These are phyloP conservation scores for Chymomyza caudatula DNA, from an alignment of 2,888 invertebrate species.

Conservation along the genomic window DNA sequence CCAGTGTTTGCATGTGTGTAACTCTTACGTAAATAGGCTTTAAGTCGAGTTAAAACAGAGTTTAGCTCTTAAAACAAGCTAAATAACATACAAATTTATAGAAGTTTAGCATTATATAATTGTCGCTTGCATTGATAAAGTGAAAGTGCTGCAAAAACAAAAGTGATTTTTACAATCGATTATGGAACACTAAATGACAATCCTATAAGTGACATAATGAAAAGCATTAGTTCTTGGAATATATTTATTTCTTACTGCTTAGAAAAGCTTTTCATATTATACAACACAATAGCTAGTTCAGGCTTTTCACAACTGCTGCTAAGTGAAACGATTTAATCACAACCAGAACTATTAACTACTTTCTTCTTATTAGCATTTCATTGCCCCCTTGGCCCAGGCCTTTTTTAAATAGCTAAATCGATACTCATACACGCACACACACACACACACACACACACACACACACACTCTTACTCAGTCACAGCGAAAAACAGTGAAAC, in stretches of 20 bases:
- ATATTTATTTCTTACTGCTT: neutral
- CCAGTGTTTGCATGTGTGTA: constrained; percentile 19
- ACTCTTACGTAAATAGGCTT: constrained; percentile 58
- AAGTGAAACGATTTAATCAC: neutral
- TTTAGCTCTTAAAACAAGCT: too few species aligned
- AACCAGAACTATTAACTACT: constrained; percentile 13
- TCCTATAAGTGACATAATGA: neutral
- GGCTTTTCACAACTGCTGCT: neutral
- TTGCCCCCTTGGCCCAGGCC: neutral
- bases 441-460: constrained; percentile 7
- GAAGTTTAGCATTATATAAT: constrained; percentile 48
- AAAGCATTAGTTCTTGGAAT: neutral
- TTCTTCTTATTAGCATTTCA: constrained; percentile 3
- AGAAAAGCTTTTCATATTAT: neutral
- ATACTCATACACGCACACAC: constrained; percentile 32
- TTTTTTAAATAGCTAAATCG: constrained; percentile 61
- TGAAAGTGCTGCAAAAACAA: constrained; percentile 32
- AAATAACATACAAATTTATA: neutral
- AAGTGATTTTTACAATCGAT: constrained; percentile 37
- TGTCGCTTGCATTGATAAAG: constrained; percentile 19
- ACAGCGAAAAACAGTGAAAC: neutral
- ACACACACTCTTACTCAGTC: constrained; percentile 2
- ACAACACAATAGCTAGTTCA: neutral
- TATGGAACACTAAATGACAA: constrained; percentile 40
- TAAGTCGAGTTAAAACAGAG: neutral